phyloP scores from a whole-genome alignment of 2,113 vertebrate species.

The Festucalex cinctus region DNA sequence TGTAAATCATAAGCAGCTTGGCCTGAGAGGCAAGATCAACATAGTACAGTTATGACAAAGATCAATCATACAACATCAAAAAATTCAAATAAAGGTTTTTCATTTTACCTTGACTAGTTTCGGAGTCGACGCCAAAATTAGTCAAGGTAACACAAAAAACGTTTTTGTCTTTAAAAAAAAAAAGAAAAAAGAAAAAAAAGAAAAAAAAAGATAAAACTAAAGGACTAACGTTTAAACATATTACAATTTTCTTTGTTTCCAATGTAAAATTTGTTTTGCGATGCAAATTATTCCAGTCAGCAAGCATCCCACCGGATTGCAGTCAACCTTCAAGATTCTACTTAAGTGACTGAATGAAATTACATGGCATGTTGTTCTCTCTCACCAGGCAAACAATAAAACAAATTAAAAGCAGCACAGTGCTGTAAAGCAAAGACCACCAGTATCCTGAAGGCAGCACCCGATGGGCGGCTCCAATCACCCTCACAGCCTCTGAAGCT shows the following conservation, averaged over 20 bases:
- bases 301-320: no score
- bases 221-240: not conserved
- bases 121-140: no score
- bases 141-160: no score
- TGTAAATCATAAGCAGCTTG: slow-evolving; percentile 36
- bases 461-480: slow-evolving; percentile 17
- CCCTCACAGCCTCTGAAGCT: slow-evolving; percentile 30
- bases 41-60: not conserved
- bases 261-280: not conserved
- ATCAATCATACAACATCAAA: not conserved
- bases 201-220: no score
- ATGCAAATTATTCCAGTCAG: not conserved
- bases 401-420: slow-evolving; percentile 77
- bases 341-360: not conserved
- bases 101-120: no score
- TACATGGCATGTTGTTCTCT: not conserved
- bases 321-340: not conserved
- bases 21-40: not conserved
- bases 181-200: no score
- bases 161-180: no score
- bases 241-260: not conserved
- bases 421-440: slow-evolving; percentile 81
- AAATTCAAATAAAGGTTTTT: not conserved
- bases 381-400: slow-evolving; percentile 81
- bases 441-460: slow-evolving; percentile 81